Conservation (phyloP, 2,113 vertebrate species). For the Theristicus caerulescens region DNA sequence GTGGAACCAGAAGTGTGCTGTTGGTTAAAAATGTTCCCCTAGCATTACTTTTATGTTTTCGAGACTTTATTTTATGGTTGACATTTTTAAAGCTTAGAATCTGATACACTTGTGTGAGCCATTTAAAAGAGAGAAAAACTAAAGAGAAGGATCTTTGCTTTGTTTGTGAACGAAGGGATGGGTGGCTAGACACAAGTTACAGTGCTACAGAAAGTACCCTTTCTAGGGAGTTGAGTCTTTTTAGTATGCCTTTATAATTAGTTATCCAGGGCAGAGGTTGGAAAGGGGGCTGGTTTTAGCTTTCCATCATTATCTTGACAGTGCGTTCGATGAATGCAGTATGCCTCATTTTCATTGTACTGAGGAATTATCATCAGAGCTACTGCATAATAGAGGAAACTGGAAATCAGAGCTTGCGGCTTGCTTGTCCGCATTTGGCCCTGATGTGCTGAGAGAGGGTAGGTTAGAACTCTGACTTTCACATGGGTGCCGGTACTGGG, state of each 20-base stretch:
- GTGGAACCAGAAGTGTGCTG: neutral
- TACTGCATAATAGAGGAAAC: neutral
- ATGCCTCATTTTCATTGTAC: neutral
- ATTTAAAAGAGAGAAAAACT: neutral
- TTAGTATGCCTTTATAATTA: neutral
- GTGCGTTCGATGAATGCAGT: neutral
- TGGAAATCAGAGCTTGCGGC: neutral
- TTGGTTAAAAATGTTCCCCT: neutral
- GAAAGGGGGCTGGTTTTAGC: neutral
- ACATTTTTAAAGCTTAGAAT: neutral
- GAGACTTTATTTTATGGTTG: neutral
- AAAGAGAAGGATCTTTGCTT: neutral
- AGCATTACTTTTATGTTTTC: neutral
- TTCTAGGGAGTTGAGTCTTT: neutral
- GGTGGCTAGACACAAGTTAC: neutral
- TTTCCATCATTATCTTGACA: neutral
- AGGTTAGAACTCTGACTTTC: neutral
- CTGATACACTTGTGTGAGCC: neutral
- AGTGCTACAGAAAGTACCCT: neutral
- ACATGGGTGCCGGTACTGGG: neutral
- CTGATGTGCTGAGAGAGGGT: neutral
- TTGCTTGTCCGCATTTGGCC: neutral
- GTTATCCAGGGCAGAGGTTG: neutral
- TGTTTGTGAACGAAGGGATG: neutral
- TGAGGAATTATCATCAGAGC: neutral